A percentile compares a stretch with the other conserved stretches of the same genome.
Conservation (phyloP, 2,113 vertebrate species). For the Sinocyclocheilus grahami region DNA sequence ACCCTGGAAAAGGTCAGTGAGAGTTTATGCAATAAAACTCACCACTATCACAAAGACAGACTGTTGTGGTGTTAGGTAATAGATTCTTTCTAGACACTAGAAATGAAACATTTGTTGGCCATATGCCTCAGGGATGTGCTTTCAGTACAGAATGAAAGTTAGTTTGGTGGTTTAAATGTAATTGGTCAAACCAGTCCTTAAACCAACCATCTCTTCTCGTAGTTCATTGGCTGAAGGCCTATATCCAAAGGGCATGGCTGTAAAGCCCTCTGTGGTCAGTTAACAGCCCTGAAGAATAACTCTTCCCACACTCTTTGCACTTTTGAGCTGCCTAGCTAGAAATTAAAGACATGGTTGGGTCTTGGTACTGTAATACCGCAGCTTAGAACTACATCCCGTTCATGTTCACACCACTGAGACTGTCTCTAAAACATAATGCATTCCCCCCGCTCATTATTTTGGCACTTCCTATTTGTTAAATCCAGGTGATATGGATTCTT, state of each 20-base stretch:
- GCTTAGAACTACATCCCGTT: slow-evolving; percentile 25
- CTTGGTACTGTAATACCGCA: slow-evolving; percentile 9
- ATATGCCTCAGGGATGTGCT: slow-evolving; percentile 37
- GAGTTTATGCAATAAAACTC: not conserved
- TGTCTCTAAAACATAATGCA: not conserved
- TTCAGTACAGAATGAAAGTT: slow-evolving; percentile 15
- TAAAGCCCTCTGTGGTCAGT: slow-evolving; percentile 67
- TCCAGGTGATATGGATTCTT: slow-evolving; percentile 17
- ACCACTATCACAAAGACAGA: not conserved
- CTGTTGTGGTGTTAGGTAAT: slow-evolving; percentile 54
- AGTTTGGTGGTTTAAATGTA: slow-evolving; percentile 55
- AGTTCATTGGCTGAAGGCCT: slow-evolving; percentile 69
- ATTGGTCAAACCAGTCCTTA: slow-evolving; percentile 65
- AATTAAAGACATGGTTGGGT: slow-evolving; percentile 2
- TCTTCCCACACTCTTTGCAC: slow-evolving; percentile 69
- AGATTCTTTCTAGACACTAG: slow-evolving; percentile 60
- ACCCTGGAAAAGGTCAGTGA: slow-evolving; percentile 1
- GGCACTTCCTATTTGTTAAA: slow-evolving; percentile 8
- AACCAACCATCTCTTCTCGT: slow-evolving; percentile 59
- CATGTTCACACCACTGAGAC: not conserved
- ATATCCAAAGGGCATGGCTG: slow-evolving; percentile 65
- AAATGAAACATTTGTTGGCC: slow-evolving; percentile 62
- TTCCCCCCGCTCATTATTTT: slow-evolving; percentile 20
- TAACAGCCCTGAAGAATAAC: slow-evolving; percentile 67
- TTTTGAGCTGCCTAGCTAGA: slow-evolving; percentile 48